Conservation (phyloP, 23 tunicate genomes). For the Trididemnum nubilum region DNA sequence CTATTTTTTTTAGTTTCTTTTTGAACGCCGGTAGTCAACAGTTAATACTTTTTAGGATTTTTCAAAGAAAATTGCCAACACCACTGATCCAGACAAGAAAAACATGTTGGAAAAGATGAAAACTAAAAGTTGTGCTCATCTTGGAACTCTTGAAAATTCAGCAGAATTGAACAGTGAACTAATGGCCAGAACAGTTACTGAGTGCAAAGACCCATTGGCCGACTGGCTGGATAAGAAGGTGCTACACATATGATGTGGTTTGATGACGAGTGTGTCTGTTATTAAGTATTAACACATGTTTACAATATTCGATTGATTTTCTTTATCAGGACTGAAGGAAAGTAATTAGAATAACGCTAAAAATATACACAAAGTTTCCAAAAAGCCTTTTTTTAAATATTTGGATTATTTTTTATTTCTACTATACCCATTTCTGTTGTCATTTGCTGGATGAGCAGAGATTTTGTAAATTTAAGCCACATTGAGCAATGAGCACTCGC, state of each 20-base stretch:
- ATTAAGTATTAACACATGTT: too few species aligned
- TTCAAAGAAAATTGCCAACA: conserved; percentile 37
- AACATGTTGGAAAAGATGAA: conserved; percentile 59
- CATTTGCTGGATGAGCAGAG: too few species aligned
- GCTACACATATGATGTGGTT: too few species aligned
- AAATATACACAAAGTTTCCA: too few species aligned
- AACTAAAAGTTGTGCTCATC: conserved; percentile 4
- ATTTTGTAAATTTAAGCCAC: too few species aligned
- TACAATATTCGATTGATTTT: too few species aligned
- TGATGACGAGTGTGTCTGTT: too few species aligned
- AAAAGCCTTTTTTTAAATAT: too few species aligned
- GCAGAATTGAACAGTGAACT: background rate
- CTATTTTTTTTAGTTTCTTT: conserved; percentile 1
- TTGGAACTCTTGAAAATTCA: background rate
- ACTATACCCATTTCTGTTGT: too few species aligned
- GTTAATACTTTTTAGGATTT: conserved; percentile 28
- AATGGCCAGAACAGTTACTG: conserved; percentile 18
- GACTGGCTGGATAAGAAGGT: conserved; percentile 75
- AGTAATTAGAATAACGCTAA: too few species aligned
- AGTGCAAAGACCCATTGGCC: conserved; percentile 68
- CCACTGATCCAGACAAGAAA: conserved; percentile 81
- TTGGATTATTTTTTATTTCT: too few species aligned
- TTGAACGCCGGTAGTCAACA: background rate
- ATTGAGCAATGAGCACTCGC: background rate
- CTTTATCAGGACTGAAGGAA: too few species aligned